phyloP scores from a whole-genome alignment of 2,888 invertebrate genomes.

The Neoaliturus tenellus region DNA sequence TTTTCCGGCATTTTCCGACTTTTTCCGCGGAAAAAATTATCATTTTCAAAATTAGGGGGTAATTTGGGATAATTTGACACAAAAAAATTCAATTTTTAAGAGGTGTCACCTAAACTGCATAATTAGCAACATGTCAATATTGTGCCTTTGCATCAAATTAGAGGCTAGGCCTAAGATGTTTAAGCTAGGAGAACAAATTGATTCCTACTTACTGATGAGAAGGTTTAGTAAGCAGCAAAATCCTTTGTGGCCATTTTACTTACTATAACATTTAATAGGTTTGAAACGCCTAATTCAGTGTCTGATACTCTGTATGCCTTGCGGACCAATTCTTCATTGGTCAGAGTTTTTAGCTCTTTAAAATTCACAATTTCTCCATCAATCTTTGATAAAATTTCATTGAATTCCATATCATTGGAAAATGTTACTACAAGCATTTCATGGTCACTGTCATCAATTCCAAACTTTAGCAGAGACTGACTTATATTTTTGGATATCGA shows the following conservation, averaged over 20 bases:
- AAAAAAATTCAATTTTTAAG: too few relatives aligned
- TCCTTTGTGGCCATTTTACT: constrained; percentile 82
- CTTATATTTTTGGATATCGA: constrained; percentile 83
- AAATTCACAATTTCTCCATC: constrained; percentile 76
- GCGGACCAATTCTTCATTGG: constrained; percentile 75
- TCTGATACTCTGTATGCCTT: constrained; percentile 78
- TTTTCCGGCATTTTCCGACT: too few relatives aligned
- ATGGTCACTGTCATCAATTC: constrained; percentile 74
- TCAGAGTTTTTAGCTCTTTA: constrained; percentile 73
- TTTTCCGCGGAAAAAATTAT: too few relatives aligned
- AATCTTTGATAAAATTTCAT: constrained; percentile 73
- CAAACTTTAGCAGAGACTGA: constrained; percentile 80
- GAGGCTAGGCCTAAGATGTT: too few relatives aligned
- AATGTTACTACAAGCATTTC: constrained; percentile 74
- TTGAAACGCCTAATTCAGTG: constrained; percentile 72
- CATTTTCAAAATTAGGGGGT: too few relatives aligned
- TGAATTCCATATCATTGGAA: constrained; percentile 66
- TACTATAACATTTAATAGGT: constrained; percentile 77
- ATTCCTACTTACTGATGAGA: too few relatives aligned
- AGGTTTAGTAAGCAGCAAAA: constrained; percentile 69
- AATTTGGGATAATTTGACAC: too few relatives aligned
- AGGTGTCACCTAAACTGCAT: too few relatives aligned
- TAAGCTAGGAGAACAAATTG: too few relatives aligned
- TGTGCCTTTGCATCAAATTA: too few relatives aligned
- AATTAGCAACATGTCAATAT: too few relatives aligned